A percentile compares a stretch with the other conserved stretches of the same genome.
phyloP scores from a whole-genome alignment of 2,113 vertebrate genomes.

The Mirza zaza region DNA sequence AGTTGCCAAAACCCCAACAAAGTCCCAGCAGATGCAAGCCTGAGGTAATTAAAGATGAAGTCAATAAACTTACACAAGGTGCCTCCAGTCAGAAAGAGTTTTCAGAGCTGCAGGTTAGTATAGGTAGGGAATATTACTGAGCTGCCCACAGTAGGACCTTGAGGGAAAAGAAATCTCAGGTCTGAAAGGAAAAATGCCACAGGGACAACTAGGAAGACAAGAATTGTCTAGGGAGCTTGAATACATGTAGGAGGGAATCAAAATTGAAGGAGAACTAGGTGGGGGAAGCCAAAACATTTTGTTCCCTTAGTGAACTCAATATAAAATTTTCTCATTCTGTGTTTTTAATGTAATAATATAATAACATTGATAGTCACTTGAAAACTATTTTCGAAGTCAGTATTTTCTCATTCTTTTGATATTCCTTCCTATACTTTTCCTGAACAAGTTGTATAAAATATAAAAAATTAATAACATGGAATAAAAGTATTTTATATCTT shows the following conservation, averaged over 20 bases:
- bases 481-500: slow-evolving; percentile 3
- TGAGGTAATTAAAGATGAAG: neutral
- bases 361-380: neutral
- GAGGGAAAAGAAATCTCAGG: neutral
- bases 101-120: neutral
- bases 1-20: neutral
- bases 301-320: neutral
- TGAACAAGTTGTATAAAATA: neutral
- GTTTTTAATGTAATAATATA: slow-evolving; percentile 6
- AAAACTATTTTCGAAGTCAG: slow-evolving; percentile 3
- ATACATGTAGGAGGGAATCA: neutral
- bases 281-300: neutral
- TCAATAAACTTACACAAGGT: neutral
- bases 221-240: neutral
- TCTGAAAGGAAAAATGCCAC: neutral
- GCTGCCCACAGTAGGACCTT: neutral
- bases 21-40: neutral
- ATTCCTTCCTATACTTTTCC: neutral
- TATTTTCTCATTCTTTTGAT: neutral
- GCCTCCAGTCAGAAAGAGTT: neutral
- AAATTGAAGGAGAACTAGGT: neutral
- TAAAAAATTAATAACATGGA: neutral
- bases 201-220: neutral
- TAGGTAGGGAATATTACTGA: neutral
- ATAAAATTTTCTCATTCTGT: neutral